Evolutionary conservation across 2,888 invertebrate genomes (phyloP).

Genomic region (Noctuana brunneofusca): DNA sequence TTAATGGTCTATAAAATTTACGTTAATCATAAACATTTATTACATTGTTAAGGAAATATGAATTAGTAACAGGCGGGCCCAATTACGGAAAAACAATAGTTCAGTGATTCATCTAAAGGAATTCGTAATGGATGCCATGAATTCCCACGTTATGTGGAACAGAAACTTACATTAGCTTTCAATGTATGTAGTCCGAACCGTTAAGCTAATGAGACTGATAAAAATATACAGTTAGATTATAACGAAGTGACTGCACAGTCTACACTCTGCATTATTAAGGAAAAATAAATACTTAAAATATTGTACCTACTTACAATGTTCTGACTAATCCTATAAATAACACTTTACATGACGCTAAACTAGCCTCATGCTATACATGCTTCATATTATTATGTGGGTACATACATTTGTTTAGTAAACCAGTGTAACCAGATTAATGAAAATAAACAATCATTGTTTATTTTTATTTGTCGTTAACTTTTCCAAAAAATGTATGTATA

Average conservation of each 20-base stretch:
- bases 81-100: conserved; percentile 23
- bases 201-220: conserved; percentile 19
- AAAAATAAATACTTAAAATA: too few relatives aligned
- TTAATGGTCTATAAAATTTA: not conserved
- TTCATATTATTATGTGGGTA: too few relatives aligned
- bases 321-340: not conserved
- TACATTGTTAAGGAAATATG: conserved; percentile 15
- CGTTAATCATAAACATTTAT: conserved; percentile 11
- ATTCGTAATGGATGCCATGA: conserved; percentile 20
- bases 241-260: not conserved
- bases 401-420: too few relatives aligned
- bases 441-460: too few relatives aligned
- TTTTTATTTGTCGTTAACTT: too few relatives aligned
- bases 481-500: too few relatives aligned
- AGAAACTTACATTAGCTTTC: conserved; percentile 23
- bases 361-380: too few relatives aligned
- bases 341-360: too few relatives aligned
- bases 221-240: conserved; percentile 13
- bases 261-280: not conserved
- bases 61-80: conserved; percentile 22
- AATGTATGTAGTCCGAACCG: conserved; percentile 14
- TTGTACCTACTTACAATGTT: not conserved
- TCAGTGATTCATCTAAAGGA: conserved; percentile 25
- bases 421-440: too few relatives aligned
- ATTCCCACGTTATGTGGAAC: conserved; percentile 32